Conservation (phyloP, 2,113 vertebrate genomes). For the Seriola aureovittata region DNA sequence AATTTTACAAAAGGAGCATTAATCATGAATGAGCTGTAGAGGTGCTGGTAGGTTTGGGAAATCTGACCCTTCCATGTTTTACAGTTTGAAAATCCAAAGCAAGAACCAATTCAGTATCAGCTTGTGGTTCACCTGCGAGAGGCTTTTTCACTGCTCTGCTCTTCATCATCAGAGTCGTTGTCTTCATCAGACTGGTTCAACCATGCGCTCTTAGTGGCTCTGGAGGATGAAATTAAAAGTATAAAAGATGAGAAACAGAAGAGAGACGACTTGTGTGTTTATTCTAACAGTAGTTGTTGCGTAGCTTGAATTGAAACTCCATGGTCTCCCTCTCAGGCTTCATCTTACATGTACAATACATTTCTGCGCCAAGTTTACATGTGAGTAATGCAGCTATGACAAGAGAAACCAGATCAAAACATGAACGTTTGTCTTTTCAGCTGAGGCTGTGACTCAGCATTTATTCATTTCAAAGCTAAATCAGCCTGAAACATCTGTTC, state of each 20-base stretch:
- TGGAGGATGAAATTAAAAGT: neutral
- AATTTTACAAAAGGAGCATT: no score
- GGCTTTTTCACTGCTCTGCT: neutral
- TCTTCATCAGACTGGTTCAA: conserved; percentile 26
- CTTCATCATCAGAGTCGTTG: conserved; percentile 45
- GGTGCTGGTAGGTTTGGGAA: no score
- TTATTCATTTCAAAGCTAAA: neutral
- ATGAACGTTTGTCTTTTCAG: neutral
- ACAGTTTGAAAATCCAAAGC: no score
- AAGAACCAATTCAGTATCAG: neutral
- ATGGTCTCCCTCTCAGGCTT: no score
- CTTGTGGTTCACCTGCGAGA: conserved; percentile 36
- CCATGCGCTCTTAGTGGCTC: neutral
- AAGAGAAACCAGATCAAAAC: no score
- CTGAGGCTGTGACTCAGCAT: no score
- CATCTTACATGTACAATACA: no score
- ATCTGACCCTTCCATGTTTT: no score
- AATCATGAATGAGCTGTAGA: no score
- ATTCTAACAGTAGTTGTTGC: neutral
- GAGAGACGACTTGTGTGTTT: neutral
- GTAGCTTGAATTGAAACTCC: no score
- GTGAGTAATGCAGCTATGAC: no score
- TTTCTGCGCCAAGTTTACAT: no score
- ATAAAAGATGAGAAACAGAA: neutral
- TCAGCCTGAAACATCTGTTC: neutral